Evolutionary conservation across 2,888 invertebrate species (phyloP), one percentile per base, ranked within the genome.

Genomic region (Darwinula stevensoni): DNA sequence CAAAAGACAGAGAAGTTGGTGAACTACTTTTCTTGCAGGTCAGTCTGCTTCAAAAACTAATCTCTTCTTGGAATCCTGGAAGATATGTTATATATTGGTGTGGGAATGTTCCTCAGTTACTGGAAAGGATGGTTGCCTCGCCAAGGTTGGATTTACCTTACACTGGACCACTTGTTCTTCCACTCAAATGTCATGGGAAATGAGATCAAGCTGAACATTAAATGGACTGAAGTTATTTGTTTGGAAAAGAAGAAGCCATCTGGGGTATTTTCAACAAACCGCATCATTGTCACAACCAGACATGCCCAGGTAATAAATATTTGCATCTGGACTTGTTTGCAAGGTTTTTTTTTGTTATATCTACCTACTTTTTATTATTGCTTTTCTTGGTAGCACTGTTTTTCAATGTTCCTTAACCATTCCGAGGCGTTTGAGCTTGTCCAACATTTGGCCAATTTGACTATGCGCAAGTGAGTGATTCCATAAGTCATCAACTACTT

Each of bases 61-160:
- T n/a, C n/a, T n/a, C n/a, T n/a, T n/a, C n/a, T n/a, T n/a, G n/a
- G n/a, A n/a, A n/a, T n/a, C n/a, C n/a, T n/a, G n/a, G n/a, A n/a
- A n/a, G n/a, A n/a, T n/a, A 46, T 30, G 15, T 17, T 36, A 11
- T 30, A n/a, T 35, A 18, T 14, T 41, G 56, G 56, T 6, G 27
- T 30, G 33, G 14, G 14, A 29, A 11, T 17, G 28, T 30, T 36
- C 51, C 62, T 47, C 47, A 88, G 88, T 47, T 86, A 78, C 47
- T 76, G 82, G 69, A 84, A 82, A 52, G 72, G 76, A 18, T 69
- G 69, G 49, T 59, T 94, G 41, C 91, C 88, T 0, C 59, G 78
- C n/a, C 91, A 91, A 56, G 94, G 94, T 17, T 82, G 84, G 70
- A 59, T 94, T 48, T 97, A 91, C 48, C 61, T 94, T n/a, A 86